Evolutionary conservation across 2,797 vertebrate genomes (phyloP), one percentile per base, ranked within the genome.

Genomic region (Macroramphosus scolopax): DNA sequence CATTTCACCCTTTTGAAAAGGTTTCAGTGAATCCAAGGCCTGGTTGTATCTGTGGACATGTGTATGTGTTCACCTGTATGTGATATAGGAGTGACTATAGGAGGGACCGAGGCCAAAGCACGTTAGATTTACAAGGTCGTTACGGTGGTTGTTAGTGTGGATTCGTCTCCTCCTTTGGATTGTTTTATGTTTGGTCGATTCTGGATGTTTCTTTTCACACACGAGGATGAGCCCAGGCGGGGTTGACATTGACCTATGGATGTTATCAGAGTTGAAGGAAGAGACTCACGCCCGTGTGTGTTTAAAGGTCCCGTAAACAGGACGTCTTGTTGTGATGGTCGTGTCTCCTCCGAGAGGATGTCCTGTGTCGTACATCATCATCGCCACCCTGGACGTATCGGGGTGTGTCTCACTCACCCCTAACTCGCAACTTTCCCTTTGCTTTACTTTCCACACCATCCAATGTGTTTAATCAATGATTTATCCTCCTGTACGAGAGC

Each of bases 241-340:
- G 28, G 38, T 52, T 56, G 45, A 64, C 60, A 59, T 11, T 60
- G 50, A 73, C 60, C 57, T 54, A 42, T 53, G 51, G 63, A 61
- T 59, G 45, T 72, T 49, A 46, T 60, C 13, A 17, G 18, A 56
- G 58, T n/a, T 63, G 58, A 67, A 68, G 72, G 71, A 81, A 76
- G 51, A 63, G 17, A n/a, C n/a, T n/a, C n/a, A n/a, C n/a, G n/a
- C 31, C 31, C 49, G 50, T 24, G 50, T 65, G 37, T 77, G 73
- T 72, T 78, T 68, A 60, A 75, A 66, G 16, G 9, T 26, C 2
- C 31, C 60, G 72, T 81, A 85, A 88, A 88, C 86, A 89, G 84
- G 83, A 90, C 70, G 43, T 58, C 60, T 55, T 51, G 43, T 36
- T 72, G 63, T 56, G 54, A 59, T 7, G 59, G 33, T 30, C 51